Percentiles rank a stretch among this genome's conserved stretches.
Evolutionary conservation across 1,140 invertebrate species (phyloP).

Genomic region (Drosophila nannoptera): DNA sequence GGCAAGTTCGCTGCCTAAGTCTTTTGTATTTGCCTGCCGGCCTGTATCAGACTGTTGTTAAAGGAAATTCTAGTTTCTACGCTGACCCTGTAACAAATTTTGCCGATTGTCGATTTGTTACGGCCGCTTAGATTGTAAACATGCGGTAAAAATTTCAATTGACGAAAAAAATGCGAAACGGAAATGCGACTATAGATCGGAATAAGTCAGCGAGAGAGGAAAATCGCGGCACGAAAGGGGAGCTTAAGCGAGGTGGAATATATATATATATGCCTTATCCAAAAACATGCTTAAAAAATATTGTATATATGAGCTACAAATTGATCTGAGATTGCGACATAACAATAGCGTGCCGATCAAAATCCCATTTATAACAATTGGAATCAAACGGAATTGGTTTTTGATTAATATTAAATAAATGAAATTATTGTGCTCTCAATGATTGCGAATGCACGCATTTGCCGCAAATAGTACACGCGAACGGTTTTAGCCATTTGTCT

Average conservation of each 20-base stretch:
- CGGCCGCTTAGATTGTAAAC: conserved; percentile 43
- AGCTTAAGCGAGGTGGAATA: neutral
- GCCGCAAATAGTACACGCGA: conserved; percentile 48
- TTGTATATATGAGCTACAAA: conserved; percentile 2
- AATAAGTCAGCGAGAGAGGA: neutral
- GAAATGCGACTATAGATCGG: conserved; percentile 40
- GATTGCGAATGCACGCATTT: conserved; percentile 40
- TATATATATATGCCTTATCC: too few species aligned
- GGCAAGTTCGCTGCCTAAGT: conserved; percentile 71
- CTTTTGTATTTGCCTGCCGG: conserved; percentile 57
- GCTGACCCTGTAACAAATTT: conserved; percentile 74
- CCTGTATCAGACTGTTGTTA: conserved; percentile 40
- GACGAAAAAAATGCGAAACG: conserved; percentile 36
- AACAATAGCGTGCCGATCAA: conserved; percentile 49
- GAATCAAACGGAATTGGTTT: conserved; percentile 48
- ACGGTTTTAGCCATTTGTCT: conserved; percentile 23
- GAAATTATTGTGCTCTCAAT: conserved; percentile 48
- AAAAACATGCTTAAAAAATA: neutral
- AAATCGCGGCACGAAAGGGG: conserved; percentile 17
- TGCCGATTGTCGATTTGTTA: conserved; percentile 36
- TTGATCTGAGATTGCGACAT: neutral
- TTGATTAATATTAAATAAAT: conserved; percentile 50
- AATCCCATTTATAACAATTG: conserved; percentile 57
- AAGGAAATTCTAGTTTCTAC: conserved; percentile 65
- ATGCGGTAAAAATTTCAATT: conserved; percentile 37